Base-by-base conservation (phyloP, 1,140 invertebrate species). In the Tetragnatha versicolor region DNA sequence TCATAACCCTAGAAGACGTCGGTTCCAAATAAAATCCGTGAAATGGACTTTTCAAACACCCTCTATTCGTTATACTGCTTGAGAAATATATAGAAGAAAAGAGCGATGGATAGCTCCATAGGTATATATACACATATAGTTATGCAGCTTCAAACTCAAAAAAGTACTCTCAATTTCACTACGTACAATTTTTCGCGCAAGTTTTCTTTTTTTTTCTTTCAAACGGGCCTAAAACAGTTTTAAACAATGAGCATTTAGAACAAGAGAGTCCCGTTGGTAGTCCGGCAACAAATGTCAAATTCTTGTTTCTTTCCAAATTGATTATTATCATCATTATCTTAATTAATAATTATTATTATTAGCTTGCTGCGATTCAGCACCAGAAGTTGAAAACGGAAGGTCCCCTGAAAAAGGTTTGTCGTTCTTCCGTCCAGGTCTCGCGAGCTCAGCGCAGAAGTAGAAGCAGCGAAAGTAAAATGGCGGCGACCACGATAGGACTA, bases 291-390 rank as follows among this genome's bases (percentile, higher is more conserved):
- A n/a, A n/a, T n/a, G n/a, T n/a, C n/a, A n/a, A n/a, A n/a, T n/a
- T n/a, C n/a, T n/a, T n/a, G n/a, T n/a, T n/a, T n/a, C n/a, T n/a
- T n/a, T n/a, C n/a, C n/a, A n/a, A n/a, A n/a, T n/a, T n/a, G n/a
- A n/a, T n/a, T n/a, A n/a, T n/a, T n/a, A n/a, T n/a, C n/a, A n/a
- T n/a, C n/a, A n/a, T n/a, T n/a, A 55, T 17, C 20, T 25, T 39
- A 31, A 31, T 63, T 63, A 25, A 63, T 25, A 63, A 39, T 63
- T 22, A 14, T 51, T 51, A 53, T 69, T 29, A 29, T 29, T 37
- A 69, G n/a, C 49, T 53, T 69, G 66, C 66, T 69, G 45, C 31
- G 9, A 31, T 9, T 69, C 66, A 69, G 66, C 66, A 69, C 66
- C 66, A 51, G 39, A 51, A 14, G 9, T 69, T 53, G 39, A 69